phyloP scores from a whole-genome alignment of 1,140 invertebrate species.

The Drosophila lacertosa region DNA sequence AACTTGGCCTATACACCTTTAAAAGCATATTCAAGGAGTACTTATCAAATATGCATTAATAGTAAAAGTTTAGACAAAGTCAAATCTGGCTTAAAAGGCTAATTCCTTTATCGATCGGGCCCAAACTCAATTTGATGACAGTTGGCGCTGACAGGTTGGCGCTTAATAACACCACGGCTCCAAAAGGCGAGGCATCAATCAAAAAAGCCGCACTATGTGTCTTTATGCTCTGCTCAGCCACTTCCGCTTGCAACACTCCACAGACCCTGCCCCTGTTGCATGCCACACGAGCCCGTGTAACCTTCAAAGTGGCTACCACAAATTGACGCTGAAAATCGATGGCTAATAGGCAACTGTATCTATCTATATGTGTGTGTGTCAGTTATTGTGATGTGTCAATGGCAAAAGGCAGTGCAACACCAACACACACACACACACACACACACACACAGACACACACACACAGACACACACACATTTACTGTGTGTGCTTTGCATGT shows the following conservation, averaged over 20 bases:
- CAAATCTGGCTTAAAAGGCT: background rate
- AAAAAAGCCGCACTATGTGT: slow-evolving; percentile 34
- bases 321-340: slow-evolving; percentile 74
- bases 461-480: background rate
- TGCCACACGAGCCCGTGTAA: slow-evolving; percentile 36
- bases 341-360: slow-evolving; percentile 56
- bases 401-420: slow-evolving; percentile 54
- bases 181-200: slow-evolving; percentile 42
- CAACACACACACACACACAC: slow-evolving; percentile 41
- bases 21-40: no score
- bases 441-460: slow-evolving; percentile 29
- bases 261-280: background rate
- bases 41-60: no score
- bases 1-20: no score
- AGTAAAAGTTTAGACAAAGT: no score
- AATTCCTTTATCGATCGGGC: slow-evolving; percentile 17
- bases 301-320: slow-evolving; percentile 66
- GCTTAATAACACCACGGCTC: slow-evolving; percentile 37
- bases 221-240: slow-evolving; percentile 9
- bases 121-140: slow-evolving; percentile 18
- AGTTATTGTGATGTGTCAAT: slow-evolving; percentile 64
- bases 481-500: slow-evolving; percentile 29
- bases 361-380: slow-evolving; percentile 18
- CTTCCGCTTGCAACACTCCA: slow-evolving; percentile 5
- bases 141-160: slow-evolving; percentile 35